These are phyloP conservation scores for Ictidomys tridecemlineatus DNA, from an alignment of 2,113 vertebrate genomes.

Conservation along the genomic window DNA sequence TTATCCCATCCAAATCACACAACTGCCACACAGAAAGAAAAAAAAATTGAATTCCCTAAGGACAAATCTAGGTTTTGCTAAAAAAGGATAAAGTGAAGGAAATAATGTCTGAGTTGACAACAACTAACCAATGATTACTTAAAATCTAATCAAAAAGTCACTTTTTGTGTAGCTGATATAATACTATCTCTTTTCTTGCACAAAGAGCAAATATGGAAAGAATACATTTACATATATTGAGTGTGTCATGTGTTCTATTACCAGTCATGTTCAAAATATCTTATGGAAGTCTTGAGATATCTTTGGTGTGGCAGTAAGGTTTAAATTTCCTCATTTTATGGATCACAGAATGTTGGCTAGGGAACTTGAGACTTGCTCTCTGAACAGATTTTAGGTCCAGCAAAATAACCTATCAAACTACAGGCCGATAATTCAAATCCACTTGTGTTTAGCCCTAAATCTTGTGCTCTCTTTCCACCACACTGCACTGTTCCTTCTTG, in stretches of 20 bases:
- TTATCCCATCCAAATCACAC: neutral
- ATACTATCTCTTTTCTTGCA: neutral
- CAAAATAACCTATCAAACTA: neutral
- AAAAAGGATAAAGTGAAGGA: neutral
- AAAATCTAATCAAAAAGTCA: neutral
- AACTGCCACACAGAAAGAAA: neutral
- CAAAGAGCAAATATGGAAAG: neutral
- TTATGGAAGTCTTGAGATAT: neutral
- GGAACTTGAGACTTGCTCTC: neutral
- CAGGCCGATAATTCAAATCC: neutral
- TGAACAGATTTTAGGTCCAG: neutral
- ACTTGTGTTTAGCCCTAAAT: neutral
- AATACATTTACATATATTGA: neutral
- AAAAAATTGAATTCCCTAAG: neutral
- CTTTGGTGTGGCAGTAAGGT: neutral
- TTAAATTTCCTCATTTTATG: conserved; percentile 36
- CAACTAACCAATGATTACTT: neutral
- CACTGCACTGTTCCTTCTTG: neutral
- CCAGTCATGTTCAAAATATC: neutral
- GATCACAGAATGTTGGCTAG: neutral
- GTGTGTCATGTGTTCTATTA: neutral
- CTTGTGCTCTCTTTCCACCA: neutral
- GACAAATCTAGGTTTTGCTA: neutral
- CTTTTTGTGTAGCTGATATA: neutral
- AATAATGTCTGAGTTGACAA: neutral